Conservation (phyloP, 2,113 vertebrate genomes). For the Microcebus ravelobensis region DNA sequence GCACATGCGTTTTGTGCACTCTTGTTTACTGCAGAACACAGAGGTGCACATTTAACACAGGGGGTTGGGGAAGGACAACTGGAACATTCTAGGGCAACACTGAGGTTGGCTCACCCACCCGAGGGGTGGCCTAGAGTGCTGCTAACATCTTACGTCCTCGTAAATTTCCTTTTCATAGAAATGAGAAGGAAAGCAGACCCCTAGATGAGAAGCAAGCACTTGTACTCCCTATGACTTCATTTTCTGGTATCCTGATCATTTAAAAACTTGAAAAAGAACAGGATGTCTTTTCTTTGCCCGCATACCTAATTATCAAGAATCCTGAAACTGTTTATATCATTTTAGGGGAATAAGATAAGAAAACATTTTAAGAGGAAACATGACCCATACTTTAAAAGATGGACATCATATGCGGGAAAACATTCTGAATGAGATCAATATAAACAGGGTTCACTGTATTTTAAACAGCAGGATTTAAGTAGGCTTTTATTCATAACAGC, state of each 20-base stretch:
- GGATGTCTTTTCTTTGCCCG: constrained; percentile 72
- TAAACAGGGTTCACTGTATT: constrained; percentile 81
- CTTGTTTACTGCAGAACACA: neutral
- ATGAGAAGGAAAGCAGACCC: neutral
- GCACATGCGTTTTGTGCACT: neutral
- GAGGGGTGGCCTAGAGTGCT: neutral
- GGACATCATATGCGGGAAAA: constrained; percentile 80
- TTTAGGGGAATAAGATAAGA: constrained; percentile 83
- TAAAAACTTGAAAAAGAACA: constrained; percentile 73
- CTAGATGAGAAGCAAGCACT: constrained; percentile 52
- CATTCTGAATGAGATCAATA: constrained; percentile 79
- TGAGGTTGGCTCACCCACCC: neutral
- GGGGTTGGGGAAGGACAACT: fast-evolving
- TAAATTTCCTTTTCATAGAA: constrained; percentile 38
- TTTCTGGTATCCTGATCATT: constrained; percentile 75
- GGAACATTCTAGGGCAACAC: neutral
- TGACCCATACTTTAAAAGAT: constrained; percentile 79
- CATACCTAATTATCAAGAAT: constrained; percentile 80
- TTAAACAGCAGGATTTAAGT: constrained; percentile 79
- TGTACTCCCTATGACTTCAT: constrained; percentile 71
- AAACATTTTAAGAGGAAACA: constrained; percentile 80
- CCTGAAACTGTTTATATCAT: constrained; percentile 80
- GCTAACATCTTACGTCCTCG: neutral
- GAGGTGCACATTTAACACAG: neutral
- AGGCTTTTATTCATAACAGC: constrained; percentile 77